Evolutionary conservation across 2,797 vertebrate genomes (phyloP), one percentile per base, ranked within the genome.

Genomic region (Echeneis naucrates): DNA sequence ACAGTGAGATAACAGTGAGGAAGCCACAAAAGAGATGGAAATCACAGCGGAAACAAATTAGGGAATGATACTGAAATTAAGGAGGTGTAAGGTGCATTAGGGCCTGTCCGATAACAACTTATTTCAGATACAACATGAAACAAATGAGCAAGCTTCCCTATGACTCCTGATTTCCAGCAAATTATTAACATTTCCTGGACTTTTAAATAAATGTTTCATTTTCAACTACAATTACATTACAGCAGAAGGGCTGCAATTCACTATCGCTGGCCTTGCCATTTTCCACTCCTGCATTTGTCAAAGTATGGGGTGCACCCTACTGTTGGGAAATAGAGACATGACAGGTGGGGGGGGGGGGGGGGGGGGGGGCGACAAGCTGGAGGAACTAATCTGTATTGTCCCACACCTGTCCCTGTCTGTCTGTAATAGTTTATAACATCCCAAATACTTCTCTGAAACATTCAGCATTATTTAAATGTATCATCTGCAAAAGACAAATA

Each of bases 241-340:
- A 77, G 83, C 63, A 60, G 19, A 86, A 24, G 42, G n/a, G 72
- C 72, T 65, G 86, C 78, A 85, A 78, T 87, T 87, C 79, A 85
- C 64, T 68, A 69, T 67, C 81, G 67, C 72, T 67, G 73, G 33
- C 53, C 33, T 23, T 68, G 79, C 88, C 72, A 80, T 89, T 78
- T 85, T 83, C 66, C 57, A 73, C 84, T 83, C 71, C n/a, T n/a
- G n/a, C n/a, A n/a, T n/a, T n/a, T n/a, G n/a, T n/a, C n/a, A n/a
- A n/a, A n/a, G n/a, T n/a, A n/a, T n/a, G n/a, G n/a, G n/a, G n/a
- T n/a, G n/a, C n/a, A n/a, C n/a, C n/a, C n/a, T n/a, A n/a, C n/a
- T 77, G 71, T 66, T 78, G 56, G 68, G 10, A 70, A 78, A 73
- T 74, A 61, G 55, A 56, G 58, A 71, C n/a, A n/a, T n/a, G n/a